phyloP scores from a whole-genome alignment of 2,888 invertebrate species.

The Podabrus alpinus region DNA sequence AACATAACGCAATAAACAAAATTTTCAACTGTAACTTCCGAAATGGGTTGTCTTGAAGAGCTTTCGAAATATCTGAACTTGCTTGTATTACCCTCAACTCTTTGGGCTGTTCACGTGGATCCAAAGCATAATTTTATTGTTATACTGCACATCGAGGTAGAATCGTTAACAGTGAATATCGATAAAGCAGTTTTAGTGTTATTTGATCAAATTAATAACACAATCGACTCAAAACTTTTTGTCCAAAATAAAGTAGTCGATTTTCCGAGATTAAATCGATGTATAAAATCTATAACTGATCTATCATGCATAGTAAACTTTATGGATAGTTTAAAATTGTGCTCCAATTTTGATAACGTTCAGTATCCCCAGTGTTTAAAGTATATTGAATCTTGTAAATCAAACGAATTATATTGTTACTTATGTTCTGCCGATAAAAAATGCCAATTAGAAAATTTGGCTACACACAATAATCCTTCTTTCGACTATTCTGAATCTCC shows the following conservation, averaged over 20 bases:
- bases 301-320: slow-evolving; percentile 33
- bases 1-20: background rate
- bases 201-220: slow-evolving; percentile 15
- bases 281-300: slow-evolving; percentile 37
- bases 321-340: slow-evolving; percentile 34
- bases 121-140: slow-evolving; percentile 39
- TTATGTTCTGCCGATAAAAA: slow-evolving; percentile 8
- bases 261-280: slow-evolving; percentile 33
- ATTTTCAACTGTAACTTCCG: slow-evolving; percentile 2
- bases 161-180: slow-evolving; percentile 30
- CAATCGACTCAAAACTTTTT: slow-evolving; percentile 33
- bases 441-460: background rate
- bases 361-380: slow-evolving; percentile 16
- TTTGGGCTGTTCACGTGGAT: slow-evolving; percentile 43
- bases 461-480: background rate
- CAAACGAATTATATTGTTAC: slow-evolving; percentile 18
- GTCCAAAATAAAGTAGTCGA: slow-evolving; percentile 37
- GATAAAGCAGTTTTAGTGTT: slow-evolving; percentile 40
- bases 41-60: slow-evolving; percentile 5
- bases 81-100: slow-evolving; percentile 38
- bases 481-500: background rate
- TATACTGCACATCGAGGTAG: slow-evolving; percentile 35
- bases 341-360: slow-evolving; percentile 19
- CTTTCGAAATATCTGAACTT: slow-evolving; percentile 34
- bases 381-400: slow-evolving; percentile 14